Conservation (phyloP, 2,888 invertebrate genomes). For the Acanthosepion esculentum region DNA sequence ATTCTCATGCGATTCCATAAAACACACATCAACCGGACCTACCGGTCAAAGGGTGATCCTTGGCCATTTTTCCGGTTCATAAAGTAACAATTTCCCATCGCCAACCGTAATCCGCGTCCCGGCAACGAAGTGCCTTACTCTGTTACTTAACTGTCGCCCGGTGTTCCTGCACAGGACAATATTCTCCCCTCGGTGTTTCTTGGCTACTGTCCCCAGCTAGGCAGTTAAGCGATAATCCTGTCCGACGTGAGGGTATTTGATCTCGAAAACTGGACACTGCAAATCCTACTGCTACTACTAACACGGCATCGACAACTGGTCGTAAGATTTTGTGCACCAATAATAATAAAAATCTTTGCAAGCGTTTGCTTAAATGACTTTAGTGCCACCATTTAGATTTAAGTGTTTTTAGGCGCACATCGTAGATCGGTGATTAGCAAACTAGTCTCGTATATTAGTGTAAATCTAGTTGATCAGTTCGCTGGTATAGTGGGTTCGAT, state of each 20-base stretch:
- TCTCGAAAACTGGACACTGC: slow-evolving; percentile 33
- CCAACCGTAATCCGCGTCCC: neutral
- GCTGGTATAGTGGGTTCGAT: too few species aligned
- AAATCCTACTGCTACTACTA: neutral
- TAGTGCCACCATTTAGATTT: neutral
- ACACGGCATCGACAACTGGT: neutral
- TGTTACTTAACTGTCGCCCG: neutral
- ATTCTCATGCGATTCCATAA: slow-evolving; percentile 20
- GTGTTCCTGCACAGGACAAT: neutral
- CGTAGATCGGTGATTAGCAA: too few species aligned
- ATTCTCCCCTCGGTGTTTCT: neutral
- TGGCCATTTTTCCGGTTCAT: slow-evolving; percentile 14
- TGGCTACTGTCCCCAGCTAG: neutral
- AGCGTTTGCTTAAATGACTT: neutral
- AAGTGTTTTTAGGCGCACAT: neutral
- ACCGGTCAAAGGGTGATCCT: neutral
- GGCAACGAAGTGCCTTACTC: neutral
- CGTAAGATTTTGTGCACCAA: neutral
- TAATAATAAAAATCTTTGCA: neutral
- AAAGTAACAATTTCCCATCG: neutral
- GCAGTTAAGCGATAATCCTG: neutral
- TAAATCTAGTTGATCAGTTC: too few species aligned
- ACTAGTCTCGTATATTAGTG: too few species aligned
- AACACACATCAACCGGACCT: slow-evolving; percentile 21
- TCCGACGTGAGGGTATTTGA: slow-evolving; percentile 4